Evolutionary conservation across 2,888 invertebrate species (phyloP), one percentile per base, ranked within the genome.

Genomic region (Altica lythri): DNA sequence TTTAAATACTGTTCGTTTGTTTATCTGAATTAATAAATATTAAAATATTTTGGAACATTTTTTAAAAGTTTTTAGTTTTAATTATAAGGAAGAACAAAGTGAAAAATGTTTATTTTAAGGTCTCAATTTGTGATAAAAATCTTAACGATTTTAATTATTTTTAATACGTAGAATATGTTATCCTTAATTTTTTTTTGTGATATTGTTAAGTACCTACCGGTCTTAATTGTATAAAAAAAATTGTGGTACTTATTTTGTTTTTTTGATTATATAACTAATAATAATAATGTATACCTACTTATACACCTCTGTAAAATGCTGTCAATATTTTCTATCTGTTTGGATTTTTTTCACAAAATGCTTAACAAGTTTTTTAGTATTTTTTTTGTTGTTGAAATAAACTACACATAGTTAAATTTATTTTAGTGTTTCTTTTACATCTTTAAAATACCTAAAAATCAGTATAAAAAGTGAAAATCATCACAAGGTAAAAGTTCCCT

Each of bases 271-370:
- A n/a, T n/a, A n/a, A n/a, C n/a, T n/a, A n/a, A n/a, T n/a, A n/a
- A n/a, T n/a, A n/a, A n/a, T n/a, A n/a, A n/a, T n/a, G n/a, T n/a
- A n/a, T n/a, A n/a, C n/a, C n/a, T n/a, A n/a, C n/a, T n/a, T n/a
- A n/a, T n/a, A n/a, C n/a, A n/a, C n/a, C n/a, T n/a, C n/a, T n/a
- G n/a, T n/a, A 30, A 30, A 2, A 12, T 30, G 27, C 9, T n/a
- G n/a, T 3, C 30, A 30, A 12, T 30, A 12, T 10, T 27, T 8
- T 27, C 8, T 27, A 10, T 27, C 27, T 4, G 13, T 12, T 12
- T 30, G 30, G 30, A 30, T 30, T 30, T 30, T 30, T 30, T 30
- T 30, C 30, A 30, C 27, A 30, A 30, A n/a, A 30, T 8, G 9
- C 30, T 3, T 30, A n/a, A 30, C 30, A 12, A 30, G 10, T 30